phyloP scores from a whole-genome alignment of 1,140 invertebrate genomes.

The Aporrectodea caliginosa region DNA sequence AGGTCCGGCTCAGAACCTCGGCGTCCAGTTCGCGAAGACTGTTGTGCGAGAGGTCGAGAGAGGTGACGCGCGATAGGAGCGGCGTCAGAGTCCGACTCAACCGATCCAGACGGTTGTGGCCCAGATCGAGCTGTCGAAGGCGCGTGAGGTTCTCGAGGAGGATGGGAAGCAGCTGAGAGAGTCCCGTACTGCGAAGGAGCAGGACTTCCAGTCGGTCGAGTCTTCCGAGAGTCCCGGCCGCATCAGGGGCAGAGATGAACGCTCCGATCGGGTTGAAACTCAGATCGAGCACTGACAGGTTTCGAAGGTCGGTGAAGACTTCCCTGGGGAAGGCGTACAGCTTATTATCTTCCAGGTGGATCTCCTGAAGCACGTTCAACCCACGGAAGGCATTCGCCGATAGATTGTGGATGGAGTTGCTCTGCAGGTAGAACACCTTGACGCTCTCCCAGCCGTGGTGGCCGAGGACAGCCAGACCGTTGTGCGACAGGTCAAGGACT shows the following conservation, averaged over 20 bases:
- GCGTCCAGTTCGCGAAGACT: background rate
- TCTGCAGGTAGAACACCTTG: constrained; percentile 31
- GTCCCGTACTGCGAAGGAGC: constrained; percentile 34
- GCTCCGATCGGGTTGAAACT: constrained; percentile 38
- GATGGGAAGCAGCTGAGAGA: constrained; percentile 34
- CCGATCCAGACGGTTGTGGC: constrained; percentile 36
- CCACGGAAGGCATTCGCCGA: constrained; percentile 36
- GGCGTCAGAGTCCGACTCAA: background rate
- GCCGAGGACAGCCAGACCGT: constrained; percentile 36
- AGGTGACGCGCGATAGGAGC: background rate
- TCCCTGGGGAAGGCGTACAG: constrained; percentile 19
- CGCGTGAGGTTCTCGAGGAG: constrained; percentile 38
- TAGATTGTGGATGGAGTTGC: constrained; percentile 21
- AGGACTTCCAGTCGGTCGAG: constrained; percentile 33
- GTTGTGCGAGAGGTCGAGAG: background rate
- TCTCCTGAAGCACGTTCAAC: constrained; percentile 28
- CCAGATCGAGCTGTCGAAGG: constrained; percentile 37
- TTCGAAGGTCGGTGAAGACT: constrained; percentile 34
- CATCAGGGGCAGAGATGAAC: constrained; percentile 23
- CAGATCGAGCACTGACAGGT: constrained; percentile 38
- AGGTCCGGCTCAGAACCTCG: background rate
- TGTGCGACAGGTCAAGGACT: constrained; percentile 45
- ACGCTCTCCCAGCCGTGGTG: constrained; percentile 40
- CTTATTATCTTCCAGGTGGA: constrained; percentile 14
- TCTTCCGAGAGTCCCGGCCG: constrained; percentile 30